Base-by-base conservation (phyloP, 2,888 invertebrate species). In the Hylaea fasciaria region DNA sequence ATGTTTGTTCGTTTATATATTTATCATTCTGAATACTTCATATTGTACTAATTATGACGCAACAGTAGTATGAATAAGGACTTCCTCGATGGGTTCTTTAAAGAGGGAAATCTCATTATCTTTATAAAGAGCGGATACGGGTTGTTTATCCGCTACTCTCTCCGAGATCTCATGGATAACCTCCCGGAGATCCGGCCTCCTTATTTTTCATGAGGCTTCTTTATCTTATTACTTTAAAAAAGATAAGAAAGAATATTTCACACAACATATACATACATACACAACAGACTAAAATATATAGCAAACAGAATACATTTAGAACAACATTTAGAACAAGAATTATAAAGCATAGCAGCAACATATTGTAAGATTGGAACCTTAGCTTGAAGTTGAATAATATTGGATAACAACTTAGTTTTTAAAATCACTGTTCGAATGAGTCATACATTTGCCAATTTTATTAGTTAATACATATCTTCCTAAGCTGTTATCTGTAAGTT, bases 91-190 rank as follows among this genome's bases (percentile, higher is more conserved):
- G 45, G 53, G 29, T 47, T 41, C 29, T 46, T 54, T 52, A 37
- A 49, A 54, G 32, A 45, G 54, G 49, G 54, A 59, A 59, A 59
- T 35, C 41, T 48, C 45, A 49, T 54, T 59, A 59, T 59, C 53
- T 59, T 35, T 28, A 59, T 50, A 41, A 59, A 54, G 49, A 54
- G 17, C 59, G 59, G 59, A 59, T 54, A 54, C 45, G 45, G 8
- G 22, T 28, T 40, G 49, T 54, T 59, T 54, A 49, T 54, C 14
- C 29, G 39, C 13, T 45, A 32, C 49, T 39, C 37, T 39, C 28
- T 8, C 14, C 37, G 16, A 40, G 32, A 39, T 40, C 35, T 58
- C 14, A 39, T 5, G 17, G 37, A 49, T 49, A 12, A 43, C 14
- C 16, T 28, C 11, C 28, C 13, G 13, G 9, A 46, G 12, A 41